phyloP scores from a whole-genome alignment of 2,113 vertebrate genomes.

The Dissostichus mawsoni region DNA sequence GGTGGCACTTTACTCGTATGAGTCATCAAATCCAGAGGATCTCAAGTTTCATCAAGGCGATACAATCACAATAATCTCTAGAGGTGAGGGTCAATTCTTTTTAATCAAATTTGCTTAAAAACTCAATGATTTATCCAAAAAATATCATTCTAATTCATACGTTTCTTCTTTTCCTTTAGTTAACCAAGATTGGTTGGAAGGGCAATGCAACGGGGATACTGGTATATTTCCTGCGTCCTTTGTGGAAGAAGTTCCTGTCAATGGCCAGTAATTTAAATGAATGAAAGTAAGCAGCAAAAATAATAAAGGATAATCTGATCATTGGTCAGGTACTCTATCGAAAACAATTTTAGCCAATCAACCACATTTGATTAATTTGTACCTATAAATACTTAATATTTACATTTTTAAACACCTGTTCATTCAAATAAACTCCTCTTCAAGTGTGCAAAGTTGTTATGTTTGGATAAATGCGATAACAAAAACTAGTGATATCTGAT shows the following conservation, averaged over 20 bases:
- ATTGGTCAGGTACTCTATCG: background rate
- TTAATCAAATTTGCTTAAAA: background rate
- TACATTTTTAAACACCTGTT: background rate
- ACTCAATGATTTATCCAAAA: background rate
- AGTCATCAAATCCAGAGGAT: slow-evolving; percentile 90
- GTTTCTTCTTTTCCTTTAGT: slow-evolving; percentile 78
- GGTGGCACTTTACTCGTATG: slow-evolving; percentile 88
- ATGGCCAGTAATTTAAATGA: slow-evolving; percentile 14
- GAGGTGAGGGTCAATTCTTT: slow-evolving; percentile 70
- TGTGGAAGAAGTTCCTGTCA: slow-evolving; percentile 68
- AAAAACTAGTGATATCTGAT: background rate
- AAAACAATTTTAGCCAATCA: background rate
- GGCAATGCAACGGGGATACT: slow-evolving; percentile 87
- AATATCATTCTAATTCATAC: slow-evolving; percentile 10
- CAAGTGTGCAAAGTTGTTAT: background rate
- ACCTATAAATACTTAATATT: background rate
- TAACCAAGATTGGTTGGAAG: slow-evolving; percentile 95
- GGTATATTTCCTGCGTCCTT: slow-evolving; percentile 95
- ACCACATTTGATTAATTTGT: background rate
- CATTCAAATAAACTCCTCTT: background rate
- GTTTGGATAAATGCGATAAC: background rate
- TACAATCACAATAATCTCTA: slow-evolving; percentile 87
- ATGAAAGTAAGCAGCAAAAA: background rate
- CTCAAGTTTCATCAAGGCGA: slow-evolving; percentile 90
- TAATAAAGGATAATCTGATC: background rate